These are phyloP conservation scores for Chloroceryle inda DNA, from an alignment of 2,797 vertebrate genomes.

Conservation along the genomic window DNA sequence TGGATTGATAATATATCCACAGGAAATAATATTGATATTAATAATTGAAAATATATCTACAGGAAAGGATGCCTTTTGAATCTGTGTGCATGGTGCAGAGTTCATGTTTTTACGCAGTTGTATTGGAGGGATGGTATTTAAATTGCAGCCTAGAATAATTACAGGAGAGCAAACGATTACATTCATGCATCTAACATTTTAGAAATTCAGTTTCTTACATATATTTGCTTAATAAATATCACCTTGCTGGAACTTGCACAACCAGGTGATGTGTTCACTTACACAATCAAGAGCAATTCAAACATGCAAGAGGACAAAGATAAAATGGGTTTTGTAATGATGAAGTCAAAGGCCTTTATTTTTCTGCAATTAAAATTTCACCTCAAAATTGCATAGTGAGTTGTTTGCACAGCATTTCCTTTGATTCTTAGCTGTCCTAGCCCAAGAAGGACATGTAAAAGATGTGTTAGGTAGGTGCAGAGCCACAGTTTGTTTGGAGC, in stretches of 20 bases:
- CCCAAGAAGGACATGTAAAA: background rate
- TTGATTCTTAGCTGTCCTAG: background rate
- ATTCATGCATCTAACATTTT: background rate
- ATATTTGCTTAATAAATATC: slow-evolving; percentile 1
- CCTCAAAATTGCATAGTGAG: background rate
- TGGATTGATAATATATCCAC: background rate
- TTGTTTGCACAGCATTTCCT: background rate
- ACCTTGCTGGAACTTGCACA: slow-evolving; percentile 18
- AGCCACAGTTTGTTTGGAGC: background rate
- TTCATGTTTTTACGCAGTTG: background rate
- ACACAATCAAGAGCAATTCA: slow-evolving; percentile 25
- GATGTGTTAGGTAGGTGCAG: background rate
- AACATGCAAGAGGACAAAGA: slow-evolving; percentile 24
- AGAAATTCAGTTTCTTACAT: background rate
- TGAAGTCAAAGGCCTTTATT: slow-evolving; percentile 31
- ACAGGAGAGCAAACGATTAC: background rate
- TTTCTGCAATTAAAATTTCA: slow-evolving; percentile 47
- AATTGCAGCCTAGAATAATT: background rate
- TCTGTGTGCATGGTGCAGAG: background rate
- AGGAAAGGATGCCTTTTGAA: background rate
- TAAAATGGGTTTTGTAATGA: slow-evolving; percentile 51
- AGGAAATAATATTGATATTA: background rate
- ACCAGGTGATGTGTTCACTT: slow-evolving; percentile 6
- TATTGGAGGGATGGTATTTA: background rate
- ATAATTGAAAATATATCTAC: background rate